These are phyloP conservation scores for Alsophila aescularia DNA, from an alignment of 2,888 invertebrate genomes.

Conservation along the genomic window DNA sequence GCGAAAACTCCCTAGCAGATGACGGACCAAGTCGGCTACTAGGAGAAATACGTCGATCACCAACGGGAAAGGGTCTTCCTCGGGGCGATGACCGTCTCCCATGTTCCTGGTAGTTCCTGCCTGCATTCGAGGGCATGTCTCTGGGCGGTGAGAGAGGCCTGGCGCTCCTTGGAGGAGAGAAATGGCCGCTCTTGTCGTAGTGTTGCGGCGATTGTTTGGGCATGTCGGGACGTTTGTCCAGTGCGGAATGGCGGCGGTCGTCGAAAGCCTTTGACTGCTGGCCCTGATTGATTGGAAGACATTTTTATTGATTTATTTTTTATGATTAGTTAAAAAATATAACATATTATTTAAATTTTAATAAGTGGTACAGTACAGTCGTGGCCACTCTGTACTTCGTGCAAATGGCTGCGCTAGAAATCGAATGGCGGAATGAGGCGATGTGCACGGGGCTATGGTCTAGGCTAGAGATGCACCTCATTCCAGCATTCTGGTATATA, in stretches of 20 bases:
- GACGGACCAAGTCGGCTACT: constrained; percentile 22
- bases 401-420: no score
- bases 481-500: no score
- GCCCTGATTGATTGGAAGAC: constrained; percentile 24
- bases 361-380: no score
- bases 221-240: constrained; percentile 36
- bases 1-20: constrained; percentile 32
- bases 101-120: constrained; percentile 3
- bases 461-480: no score
- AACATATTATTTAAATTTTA: no score
- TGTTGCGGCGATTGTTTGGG: constrained; percentile 28
- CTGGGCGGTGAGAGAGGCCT: constrained; percentile 10
- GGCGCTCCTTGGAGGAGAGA: constrained; percentile 19
- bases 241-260: constrained; percentile 43
- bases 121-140: not conserved
- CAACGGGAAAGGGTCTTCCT: constrained; percentile 3
- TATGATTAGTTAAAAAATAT: no score
- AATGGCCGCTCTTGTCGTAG: constrained; percentile 34
- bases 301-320: no score
- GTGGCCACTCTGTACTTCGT: no score
- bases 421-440: no score
- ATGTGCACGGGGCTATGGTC: no score
- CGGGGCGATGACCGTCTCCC: constrained; percentile 14
- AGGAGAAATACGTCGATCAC: constrained; percentile 17
- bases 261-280: constrained; percentile 42